Conservation (phyloP, 2,113 vertebrate species). For the Hippocampus guttulatus region DNA sequence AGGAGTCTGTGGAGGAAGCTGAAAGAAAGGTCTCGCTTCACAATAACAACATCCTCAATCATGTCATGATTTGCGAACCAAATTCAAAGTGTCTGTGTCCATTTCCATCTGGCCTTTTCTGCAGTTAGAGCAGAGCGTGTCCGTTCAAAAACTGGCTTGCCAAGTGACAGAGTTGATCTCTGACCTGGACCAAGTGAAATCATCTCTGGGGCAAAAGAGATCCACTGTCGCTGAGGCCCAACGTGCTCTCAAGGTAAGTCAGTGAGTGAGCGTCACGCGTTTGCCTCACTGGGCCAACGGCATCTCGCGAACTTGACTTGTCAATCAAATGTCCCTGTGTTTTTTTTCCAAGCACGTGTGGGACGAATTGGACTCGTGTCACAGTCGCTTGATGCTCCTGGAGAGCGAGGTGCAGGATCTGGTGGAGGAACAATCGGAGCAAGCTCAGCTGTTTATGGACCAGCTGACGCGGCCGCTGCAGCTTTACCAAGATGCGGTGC, state of each 20-base stretch:
- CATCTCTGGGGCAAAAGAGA: constrained; percentile 78
- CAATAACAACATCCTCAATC: background rate
- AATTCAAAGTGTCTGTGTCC: background rate
- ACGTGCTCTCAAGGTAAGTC: constrained; percentile 79
- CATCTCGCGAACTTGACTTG: background rate
- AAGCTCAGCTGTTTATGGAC: constrained; percentile 85
- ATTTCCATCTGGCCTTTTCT: constrained; percentile 49
- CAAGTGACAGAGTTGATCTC: constrained; percentile 73
- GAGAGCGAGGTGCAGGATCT: constrained; percentile 89
- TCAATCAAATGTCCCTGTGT: background rate
- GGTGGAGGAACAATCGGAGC: constrained; percentile 79
- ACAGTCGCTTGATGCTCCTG: constrained; percentile 80
- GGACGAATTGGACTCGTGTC: constrained; percentile 89
- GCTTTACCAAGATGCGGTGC: constrained; percentile 81
- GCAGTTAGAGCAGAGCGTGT: constrained; percentile 68
- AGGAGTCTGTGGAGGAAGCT: constrained; percentile 68
- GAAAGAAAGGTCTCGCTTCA: constrained; percentile 78
- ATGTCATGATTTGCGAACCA: background rate
- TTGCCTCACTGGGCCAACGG: background rate
- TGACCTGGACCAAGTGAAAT: constrained; percentile 74
- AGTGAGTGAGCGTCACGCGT: constrained; percentile 4
- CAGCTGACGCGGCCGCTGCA: constrained; percentile 79
- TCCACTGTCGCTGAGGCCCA: constrained; percentile 78
- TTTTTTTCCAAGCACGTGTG: constrained; percentile 75
- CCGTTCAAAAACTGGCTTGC: constrained; percentile 65